Base-by-base conservation (phyloP, 2,113 vertebrate species). In the Leuciscus idus region DNA sequence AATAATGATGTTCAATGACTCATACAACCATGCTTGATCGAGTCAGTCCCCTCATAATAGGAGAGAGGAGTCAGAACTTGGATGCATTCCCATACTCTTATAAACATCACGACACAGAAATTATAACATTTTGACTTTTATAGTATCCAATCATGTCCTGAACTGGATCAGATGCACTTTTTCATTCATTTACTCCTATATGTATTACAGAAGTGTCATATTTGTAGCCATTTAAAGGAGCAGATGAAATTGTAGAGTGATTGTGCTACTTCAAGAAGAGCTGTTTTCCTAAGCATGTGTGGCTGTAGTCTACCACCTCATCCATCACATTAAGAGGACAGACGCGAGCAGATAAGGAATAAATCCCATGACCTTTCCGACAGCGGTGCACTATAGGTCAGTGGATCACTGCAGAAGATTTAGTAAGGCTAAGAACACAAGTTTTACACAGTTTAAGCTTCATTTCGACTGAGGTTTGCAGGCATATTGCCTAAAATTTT, bases 281-380 rank as follows among this genome's bases (percentile, higher is more conserved):
- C 81, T 79, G 76, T 72, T 82, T 64, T 68, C 62, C 68, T 57
- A 55, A 73, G 48, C 68, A 83, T 78, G 87, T 85, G 84, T 64
- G 28, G 70, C 36, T 83, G 39, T 26, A 46, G 48, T 72, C 55
- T 72, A 68, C 76, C 84, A 77, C 84, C 80, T 68, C 62, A 77
- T 85, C 72, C 62, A 85, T 85, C 46, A 85, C 19, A 3, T 43
- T 28, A 68, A 88, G 61, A 85, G 57, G 79, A 82, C 79, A 50
- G 55, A 75, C 48, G 46, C 57, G 0, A 8, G 75, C 46, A 70
- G 81, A 79, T 77, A 76, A 83, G 57, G 57, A 72, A 83, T 78
- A 88, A 83, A 85, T 85, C 84, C 68, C 28, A 70, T 66, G 81
- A 66, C 28, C 73, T 61, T 79, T 52, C 74, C 12, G 23, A 66